Base-by-base conservation (phyloP, 2,888 invertebrate genomes). In the Nysson spinosus region DNA sequence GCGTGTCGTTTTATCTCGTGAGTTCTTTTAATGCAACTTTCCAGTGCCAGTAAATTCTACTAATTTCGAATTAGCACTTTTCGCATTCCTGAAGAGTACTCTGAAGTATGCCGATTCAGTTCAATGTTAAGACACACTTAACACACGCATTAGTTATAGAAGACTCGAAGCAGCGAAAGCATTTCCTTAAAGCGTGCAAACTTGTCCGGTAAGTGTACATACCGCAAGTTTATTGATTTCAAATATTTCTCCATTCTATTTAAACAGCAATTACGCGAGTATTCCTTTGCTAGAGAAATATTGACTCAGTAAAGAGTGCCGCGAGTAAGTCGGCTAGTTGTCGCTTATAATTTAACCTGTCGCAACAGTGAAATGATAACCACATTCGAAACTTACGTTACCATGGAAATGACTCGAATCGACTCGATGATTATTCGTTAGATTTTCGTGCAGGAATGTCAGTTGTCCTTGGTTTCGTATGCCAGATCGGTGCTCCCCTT, bases 361-460 rank as follows among this genome's bases (percentile, higher is more conserved):
- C 16, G 24, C 24, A 5, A 24, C 6, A 9, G 9, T 24, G 6
- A 9, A 24, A 24, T 24, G 1, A 5, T 24, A 5, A 2, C 24
- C 24, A 9, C 24, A 24, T 24, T 5, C 24, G 9, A 9, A 1
- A 24, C 5, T 37, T 19, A 37, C 17, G 16, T 24, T 24, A 5
- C 2, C 24, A n/a, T n/a, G n/a, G n/a, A n/a, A n/a, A n/a, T n/a
- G n/a, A n/a, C n/a, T n/a, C n/a, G n/a, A n/a, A n/a, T n/a, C n/a
- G n/a, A n/a, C n/a, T n/a, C n/a, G n/a, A n/a, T n/a, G n/a, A n/a
- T 4, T 14, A 12, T 20, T 49, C 2, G 26, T 19, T 24, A 20
- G 42, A 46, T 55, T 69, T 64, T 64, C 72, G 68, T 72, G 72
- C 62, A 58, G 55, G 66, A 72, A 74, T 72, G 58, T 34, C 37